Conservation (phyloP, 2,113 vertebrate species). For the Anoura caudifer region DNA sequence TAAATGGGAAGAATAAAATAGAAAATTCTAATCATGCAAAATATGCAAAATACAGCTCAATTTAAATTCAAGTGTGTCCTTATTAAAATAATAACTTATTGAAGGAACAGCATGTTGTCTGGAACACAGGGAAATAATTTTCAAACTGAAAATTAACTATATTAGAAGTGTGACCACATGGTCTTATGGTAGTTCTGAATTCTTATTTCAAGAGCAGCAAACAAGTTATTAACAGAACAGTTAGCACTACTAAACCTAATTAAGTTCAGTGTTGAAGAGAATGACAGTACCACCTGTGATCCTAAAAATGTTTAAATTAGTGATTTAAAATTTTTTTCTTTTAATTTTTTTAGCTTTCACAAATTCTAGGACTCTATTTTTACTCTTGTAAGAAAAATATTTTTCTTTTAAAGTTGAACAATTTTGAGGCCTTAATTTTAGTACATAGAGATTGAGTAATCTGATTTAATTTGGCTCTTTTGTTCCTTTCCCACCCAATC, state of each 20-base stretch:
- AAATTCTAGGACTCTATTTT: not conserved
- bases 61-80: not conserved
- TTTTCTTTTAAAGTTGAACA: not conserved
- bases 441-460: not conserved
- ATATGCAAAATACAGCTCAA: not conserved
- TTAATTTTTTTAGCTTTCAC: not conserved
- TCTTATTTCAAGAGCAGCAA: slow-evolving; percentile 8
- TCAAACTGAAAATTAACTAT: not conserved
- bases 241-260: not conserved
- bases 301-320: not conserved
- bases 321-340: not conserved
- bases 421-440: not conserved
- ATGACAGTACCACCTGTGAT: slow-evolving; percentile 43
- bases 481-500: not conserved
- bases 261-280: not conserved
- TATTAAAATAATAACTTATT: slow-evolving; percentile 17
- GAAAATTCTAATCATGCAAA: not conserved
- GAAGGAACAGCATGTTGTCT: not conserved
- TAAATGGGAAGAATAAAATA: not conserved
- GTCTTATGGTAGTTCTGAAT: slow-evolving; percentile 17
- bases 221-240: slow-evolving; percentile 11
- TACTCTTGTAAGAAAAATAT: not conserved
- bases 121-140: slow-evolving; percentile 20
- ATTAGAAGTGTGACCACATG: not conserved
- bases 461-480: not conserved